Evolutionary conservation across 92 coral and sea anemone species (phyloP).

Genomic region (Zoanthus solanderi): DNA sequence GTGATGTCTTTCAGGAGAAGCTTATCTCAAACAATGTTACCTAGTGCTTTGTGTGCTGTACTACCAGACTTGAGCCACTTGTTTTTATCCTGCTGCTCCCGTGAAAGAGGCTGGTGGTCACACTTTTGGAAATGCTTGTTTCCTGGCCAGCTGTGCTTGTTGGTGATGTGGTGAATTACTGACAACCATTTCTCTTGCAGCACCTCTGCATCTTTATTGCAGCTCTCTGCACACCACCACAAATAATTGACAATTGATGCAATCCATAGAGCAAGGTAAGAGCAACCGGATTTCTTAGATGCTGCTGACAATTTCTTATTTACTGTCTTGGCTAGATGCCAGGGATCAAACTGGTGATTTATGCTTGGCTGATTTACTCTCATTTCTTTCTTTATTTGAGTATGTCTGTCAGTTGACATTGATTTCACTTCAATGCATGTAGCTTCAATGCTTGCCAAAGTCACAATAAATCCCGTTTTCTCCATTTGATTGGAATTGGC

Average conservation of each 20-base stretch:
- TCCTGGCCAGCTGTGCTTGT: slow-evolving; percentile 17
- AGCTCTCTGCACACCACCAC: slow-evolving; percentile 33
- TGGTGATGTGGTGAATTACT: slow-evolving; percentile 10
- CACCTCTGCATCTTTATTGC: slow-evolving; percentile 14
- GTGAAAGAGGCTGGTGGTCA: background rate
- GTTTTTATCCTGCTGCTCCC: background rate
- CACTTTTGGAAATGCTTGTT: slow-evolving; percentile 9
- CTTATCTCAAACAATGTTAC: slow-evolving; percentile 34
- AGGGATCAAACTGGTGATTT: slow-evolving; percentile 26
- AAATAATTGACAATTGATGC: slow-evolving; percentile 36
- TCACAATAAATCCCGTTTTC: slow-evolving; percentile 10
- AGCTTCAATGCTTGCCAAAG: background rate
- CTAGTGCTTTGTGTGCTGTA: slow-evolving; percentile 24
- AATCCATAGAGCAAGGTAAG: background rate
- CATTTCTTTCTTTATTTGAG: slow-evolving; percentile 25
- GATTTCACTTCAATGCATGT: background rate
- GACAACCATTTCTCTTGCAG: slow-evolving; percentile 21
- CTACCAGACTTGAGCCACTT: slow-evolving; percentile 30
- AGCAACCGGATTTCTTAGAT: slow-evolving; percentile 18
- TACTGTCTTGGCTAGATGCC: slow-evolving; percentile 40
- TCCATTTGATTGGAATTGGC: slow-evolving; percentile 37
- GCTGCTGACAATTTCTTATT: slow-evolving; percentile 20
- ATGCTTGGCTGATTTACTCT: slow-evolving; percentile 4
- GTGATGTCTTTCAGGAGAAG: slow-evolving; percentile 27
- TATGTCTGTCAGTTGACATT: background rate